Conservation (phyloP, 1,140 invertebrate genomes). For the Zophobas atratus region DNA sequence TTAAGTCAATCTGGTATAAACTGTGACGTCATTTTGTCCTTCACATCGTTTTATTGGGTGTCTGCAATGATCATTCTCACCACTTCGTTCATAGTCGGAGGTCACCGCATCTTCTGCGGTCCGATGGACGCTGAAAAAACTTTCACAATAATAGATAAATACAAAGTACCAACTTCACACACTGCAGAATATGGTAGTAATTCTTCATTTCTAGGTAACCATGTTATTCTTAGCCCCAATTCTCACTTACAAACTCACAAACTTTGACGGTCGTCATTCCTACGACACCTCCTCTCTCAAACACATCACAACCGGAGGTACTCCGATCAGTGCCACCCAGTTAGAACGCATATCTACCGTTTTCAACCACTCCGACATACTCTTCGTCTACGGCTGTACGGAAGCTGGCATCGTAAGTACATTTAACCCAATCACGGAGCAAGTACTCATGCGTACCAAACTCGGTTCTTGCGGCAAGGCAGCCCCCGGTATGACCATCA, state of each 20-base stretch:
- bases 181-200: background rate
- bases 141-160: constrained; percentile 31
- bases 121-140: constrained; percentile 35
- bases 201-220: constrained; percentile 25
- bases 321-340: constrained; percentile 7
- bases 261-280: background rate
- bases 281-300: constrained; percentile 18
- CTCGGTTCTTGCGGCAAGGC: constrained; percentile 21
- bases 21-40: constrained; percentile 7
- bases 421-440: constrained; percentile 13
- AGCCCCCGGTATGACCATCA: background rate
- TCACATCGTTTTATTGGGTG: constrained; percentile 38
- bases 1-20: background rate
- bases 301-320: constrained; percentile 12
- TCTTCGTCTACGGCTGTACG: constrained; percentile 10
- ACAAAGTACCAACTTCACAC: constrained; percentile 11
- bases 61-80: constrained; percentile 2
- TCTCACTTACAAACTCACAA: constrained; percentile 32
- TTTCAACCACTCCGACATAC: constrained; percentile 29
- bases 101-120: constrained; percentile 19
- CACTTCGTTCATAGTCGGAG: background rate
- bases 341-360: constrained; percentile 7
- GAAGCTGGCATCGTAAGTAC: constrained; percentile 27
- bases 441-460: background rate
- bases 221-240: constrained; percentile 14